phyloP scores from a whole-genome alignment of 2,113 vertebrate genomes.

The Cyprinodon variegatus region DNA sequence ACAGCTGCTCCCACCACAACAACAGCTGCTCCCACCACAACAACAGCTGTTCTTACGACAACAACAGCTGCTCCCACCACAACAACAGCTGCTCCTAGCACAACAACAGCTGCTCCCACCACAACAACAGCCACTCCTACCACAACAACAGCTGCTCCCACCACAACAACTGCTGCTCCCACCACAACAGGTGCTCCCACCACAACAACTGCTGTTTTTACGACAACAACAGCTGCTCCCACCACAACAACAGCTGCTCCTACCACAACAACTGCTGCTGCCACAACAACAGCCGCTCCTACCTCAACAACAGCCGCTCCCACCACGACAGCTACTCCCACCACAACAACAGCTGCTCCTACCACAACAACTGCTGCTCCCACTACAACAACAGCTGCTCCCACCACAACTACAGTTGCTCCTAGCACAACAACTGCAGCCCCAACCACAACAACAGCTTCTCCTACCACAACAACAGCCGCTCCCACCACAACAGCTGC shows the following conservation, averaged over 20 bases:
- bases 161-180: not conserved
- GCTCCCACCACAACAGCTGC: not conserved
- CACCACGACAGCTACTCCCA: not conserved
- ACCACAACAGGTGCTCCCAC: not conserved
- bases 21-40: not conserved
- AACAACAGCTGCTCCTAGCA: not conserved
- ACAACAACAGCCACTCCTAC: not conserved
- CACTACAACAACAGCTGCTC: not conserved
- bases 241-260: not conserved
- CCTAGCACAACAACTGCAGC: not conserved
- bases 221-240: not conserved
- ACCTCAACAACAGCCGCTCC: not conserved
- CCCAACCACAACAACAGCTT: not conserved
- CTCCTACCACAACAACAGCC: too few species aligned
- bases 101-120: too few species aligned
- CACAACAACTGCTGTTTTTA: too few species aligned
- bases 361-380: not conserved
- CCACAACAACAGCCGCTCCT: not conserved
- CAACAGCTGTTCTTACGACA: too few species aligned
- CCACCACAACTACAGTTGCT: not conserved
- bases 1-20: not conserved
- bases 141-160: not conserved
- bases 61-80: not conserved
- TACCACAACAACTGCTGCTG: not conserved
- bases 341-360: not conserved